Conservation (phyloP, 1,140 invertebrate genomes). For the Latrodectus geometricus region DNA sequence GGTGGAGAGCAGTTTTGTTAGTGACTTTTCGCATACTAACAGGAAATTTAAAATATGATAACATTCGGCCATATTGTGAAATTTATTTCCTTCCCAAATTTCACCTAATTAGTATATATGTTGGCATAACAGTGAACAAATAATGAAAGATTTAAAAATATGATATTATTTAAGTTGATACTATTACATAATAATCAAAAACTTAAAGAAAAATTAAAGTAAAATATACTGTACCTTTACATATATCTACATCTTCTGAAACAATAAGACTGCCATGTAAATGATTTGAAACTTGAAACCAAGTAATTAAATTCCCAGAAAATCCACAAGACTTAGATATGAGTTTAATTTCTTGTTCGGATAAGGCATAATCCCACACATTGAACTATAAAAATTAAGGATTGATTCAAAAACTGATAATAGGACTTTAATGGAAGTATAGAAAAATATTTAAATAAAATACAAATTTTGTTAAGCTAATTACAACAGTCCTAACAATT, state of each 20-base stretch:
- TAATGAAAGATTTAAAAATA: too few species aligned
- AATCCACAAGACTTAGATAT: constrained; percentile 23
- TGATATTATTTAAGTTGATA: too few species aligned
- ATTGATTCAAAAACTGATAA: neutral
- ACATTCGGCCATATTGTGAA: too few species aligned
- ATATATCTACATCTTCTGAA: neutral
- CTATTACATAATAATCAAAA: too few species aligned
- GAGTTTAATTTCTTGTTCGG: constrained; percentile 30
- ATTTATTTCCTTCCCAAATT: too few species aligned
- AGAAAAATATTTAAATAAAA: neutral
- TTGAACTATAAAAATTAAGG: constrained; percentile 38
- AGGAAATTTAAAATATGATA: too few species aligned
- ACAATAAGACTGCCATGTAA: constrained; percentile 35
- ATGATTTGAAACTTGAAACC: constrained; percentile 26
- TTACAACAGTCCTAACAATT: neutral
- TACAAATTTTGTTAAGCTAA: neutral
- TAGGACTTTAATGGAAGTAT: neutral
- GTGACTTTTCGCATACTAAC: too few species aligned
- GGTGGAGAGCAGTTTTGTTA: too few species aligned
- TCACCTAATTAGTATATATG: too few species aligned
- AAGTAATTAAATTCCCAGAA: constrained; percentile 48
- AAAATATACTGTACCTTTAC: neutral
- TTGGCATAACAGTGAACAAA: too few species aligned
- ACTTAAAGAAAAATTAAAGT: too few species aligned
- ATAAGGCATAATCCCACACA: constrained; percentile 48